These are phyloP conservation scores for Cephus runcator DNA, from an alignment of 2,888 invertebrate genomes.

Conservation along the genomic window DNA sequence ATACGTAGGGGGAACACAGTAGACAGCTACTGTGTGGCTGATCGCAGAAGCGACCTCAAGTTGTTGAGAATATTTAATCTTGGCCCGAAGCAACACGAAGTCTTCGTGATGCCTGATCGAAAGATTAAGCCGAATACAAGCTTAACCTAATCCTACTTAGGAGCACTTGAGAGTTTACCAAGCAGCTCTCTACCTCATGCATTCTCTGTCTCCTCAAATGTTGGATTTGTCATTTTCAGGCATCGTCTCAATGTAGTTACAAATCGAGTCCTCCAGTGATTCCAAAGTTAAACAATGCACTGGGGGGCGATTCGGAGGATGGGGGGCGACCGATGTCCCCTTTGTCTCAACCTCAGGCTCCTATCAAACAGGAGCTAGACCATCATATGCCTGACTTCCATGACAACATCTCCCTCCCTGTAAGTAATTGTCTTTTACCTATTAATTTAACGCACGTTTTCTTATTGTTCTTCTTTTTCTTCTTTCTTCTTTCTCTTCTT, in stretches of 20 bases:
- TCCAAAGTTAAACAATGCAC: conserved; percentile 74
- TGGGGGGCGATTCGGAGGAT: conserved; percentile 68
- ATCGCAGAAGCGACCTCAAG: too few relatives aligned
- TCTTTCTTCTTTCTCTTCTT: too few relatives aligned
- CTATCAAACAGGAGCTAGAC: conserved; percentile 74
- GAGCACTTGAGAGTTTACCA: too few relatives aligned
- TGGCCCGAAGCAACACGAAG: too few relatives aligned
- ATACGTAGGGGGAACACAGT: too few relatives aligned
- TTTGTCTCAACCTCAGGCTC: conserved; percentile 67
- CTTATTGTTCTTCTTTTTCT: neutral
- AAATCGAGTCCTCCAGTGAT: conserved; percentile 71
- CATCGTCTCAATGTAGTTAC: conserved; percentile 73
- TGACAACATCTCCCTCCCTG: conserved; percentile 64
- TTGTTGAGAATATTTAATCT: too few relatives aligned
- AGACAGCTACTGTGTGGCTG: too few relatives aligned
- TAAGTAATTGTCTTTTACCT: conserved; percentile 42
- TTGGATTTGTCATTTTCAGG: conserved; percentile 60
- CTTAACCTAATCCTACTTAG: too few relatives aligned
- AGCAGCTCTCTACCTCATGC: neutral
- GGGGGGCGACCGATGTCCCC: conserved; percentile 69
- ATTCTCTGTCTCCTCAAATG: neutral
- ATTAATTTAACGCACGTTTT: neutral
- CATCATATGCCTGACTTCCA: conserved; percentile 68
- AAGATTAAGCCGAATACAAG: too few relatives aligned
- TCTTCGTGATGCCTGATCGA: too few relatives aligned